Evolutionary conservation across 2,113 vertebrate species (phyloP).

Genomic region (Laterallus jamaicensis): DNA sequence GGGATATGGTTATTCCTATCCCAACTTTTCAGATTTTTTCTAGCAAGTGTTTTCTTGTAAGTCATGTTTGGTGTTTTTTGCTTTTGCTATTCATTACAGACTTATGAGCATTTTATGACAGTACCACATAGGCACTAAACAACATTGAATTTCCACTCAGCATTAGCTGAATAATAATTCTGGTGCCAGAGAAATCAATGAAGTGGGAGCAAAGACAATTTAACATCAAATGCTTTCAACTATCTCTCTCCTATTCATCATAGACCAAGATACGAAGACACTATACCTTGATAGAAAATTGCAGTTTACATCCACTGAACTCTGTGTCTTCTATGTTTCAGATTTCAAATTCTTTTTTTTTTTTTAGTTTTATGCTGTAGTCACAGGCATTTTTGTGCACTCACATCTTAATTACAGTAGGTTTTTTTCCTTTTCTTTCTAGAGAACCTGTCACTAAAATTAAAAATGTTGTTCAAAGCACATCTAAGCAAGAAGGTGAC

Average conservation of each 20-base stretch:
- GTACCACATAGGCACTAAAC: background rate
- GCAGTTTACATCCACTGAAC: background rate
- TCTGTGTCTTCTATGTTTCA: background rate
- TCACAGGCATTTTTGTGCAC: background rate
- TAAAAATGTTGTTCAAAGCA: conserved; percentile 66
- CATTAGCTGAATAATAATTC: background rate
- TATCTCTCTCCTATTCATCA: background rate
- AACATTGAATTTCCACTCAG: background rate
- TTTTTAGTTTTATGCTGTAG: background rate
- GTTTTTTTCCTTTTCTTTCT: background rate
- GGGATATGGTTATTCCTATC: background rate
- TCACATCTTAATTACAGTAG: conserved; percentile 49
- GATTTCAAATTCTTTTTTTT: background rate
- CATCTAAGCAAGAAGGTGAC: conserved; percentile 71
- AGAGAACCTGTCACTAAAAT: background rate
- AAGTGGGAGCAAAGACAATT: background rate
- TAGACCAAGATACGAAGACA: background rate
- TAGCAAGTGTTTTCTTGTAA: background rate
- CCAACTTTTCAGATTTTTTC: background rate
- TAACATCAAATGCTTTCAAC: background rate
- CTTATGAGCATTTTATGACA: background rate
- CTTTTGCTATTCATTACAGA: background rate
- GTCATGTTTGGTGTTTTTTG: fast-evolving
- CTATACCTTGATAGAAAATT: background rate
- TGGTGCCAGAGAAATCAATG: background rate